These are phyloP conservation scores for Mythimna ferrago DNA, from an alignment of 2,888 invertebrate species.

Conservation along the genomic window DNA sequence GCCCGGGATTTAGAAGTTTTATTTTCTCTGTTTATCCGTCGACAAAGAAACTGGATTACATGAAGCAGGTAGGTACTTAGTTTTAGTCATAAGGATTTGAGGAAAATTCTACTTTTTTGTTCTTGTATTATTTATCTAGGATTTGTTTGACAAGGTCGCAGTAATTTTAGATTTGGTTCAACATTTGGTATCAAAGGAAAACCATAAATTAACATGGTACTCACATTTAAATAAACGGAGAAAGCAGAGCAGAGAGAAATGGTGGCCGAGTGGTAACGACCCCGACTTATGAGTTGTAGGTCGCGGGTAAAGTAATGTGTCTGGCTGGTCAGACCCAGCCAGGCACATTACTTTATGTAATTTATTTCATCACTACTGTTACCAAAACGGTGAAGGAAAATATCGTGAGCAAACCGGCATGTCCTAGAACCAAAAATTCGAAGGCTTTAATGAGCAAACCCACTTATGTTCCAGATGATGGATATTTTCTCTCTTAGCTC, in stretches of 20 bases:
- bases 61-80: constrained; percentile 62
- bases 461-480: no score
- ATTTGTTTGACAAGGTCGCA: constrained; percentile 22
- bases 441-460: no score
- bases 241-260: neutral
- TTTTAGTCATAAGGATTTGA: constrained; percentile 61
- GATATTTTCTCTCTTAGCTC: no score
- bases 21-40: constrained; percentile 65
- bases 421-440: no score
- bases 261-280: neutral
- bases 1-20: constrained; percentile 65
- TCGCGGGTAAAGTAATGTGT: no score
- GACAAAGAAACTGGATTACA: constrained; percentile 68
- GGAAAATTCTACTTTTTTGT: constrained; percentile 33
- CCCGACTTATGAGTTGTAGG: no score
- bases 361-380: no score
- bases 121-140: constrained; percentile 39
- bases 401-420: no score
- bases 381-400: no score
- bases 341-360: no score
- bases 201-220: neutral
- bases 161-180: neutral
- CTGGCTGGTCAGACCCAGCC: no score
- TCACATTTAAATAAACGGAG: neutral
- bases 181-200: constrained; percentile 8